Percentiles rank a stretch among this genome's conserved stretches.
phyloP scores from a whole-genome alignment of 2,113 vertebrate genomes.

The Taurulus bubalis region DNA sequence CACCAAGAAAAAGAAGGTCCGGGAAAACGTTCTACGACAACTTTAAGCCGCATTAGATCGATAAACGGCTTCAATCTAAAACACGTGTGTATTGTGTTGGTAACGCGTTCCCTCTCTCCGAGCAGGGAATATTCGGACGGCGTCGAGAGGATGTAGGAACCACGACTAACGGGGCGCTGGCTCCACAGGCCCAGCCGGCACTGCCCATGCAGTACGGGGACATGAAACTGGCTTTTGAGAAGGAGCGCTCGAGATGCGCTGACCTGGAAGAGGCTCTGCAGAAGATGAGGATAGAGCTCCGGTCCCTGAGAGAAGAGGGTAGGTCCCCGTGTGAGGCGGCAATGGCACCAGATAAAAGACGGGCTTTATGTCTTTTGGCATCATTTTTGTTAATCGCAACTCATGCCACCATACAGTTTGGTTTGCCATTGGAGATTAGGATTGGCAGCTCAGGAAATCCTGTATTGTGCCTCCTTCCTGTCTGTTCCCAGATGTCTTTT shows the following conservation, averaged over 20 bases:
- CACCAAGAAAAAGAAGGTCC: conserved; percentile 98
- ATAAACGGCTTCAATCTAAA: conserved; percentile 20
- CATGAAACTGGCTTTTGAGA: conserved; percentile 97
- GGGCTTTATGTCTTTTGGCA: not conserved
- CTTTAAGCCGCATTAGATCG: conserved; percentile 15
- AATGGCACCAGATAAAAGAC: not conserved
- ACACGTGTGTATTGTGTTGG: not conserved
- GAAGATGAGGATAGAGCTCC: conserved; percentile 97
- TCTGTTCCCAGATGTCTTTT: conserved; percentile 31
- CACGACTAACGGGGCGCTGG: conserved; percentile 73
- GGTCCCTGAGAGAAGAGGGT: conserved; percentile 97
- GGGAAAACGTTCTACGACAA: conserved; percentile 17
- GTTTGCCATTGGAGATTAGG: conserved; percentile 1
- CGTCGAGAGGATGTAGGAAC: conserved; percentile 91
- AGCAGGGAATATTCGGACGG: conserved; percentile 97
- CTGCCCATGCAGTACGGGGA: conserved; percentile 96
- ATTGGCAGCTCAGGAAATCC: conserved; percentile 8
- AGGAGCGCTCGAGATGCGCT: conserved; percentile 94
- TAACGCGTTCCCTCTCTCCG: conserved; percentile 45
- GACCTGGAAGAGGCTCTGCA: conserved; percentile 98
- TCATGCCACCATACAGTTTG: not conserved
- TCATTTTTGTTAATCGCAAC: not conserved
- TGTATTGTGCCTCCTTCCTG: not conserved
- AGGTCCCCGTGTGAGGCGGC: conserved; percentile 24
- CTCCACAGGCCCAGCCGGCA: conserved; percentile 74